Percentiles rank a stretch among this genome's conserved stretches.
These are phyloP conservation scores for Miniopterus natalensis DNA, from an alignment of 2,113 vertebrate genomes.

Conservation along the genomic window DNA sequence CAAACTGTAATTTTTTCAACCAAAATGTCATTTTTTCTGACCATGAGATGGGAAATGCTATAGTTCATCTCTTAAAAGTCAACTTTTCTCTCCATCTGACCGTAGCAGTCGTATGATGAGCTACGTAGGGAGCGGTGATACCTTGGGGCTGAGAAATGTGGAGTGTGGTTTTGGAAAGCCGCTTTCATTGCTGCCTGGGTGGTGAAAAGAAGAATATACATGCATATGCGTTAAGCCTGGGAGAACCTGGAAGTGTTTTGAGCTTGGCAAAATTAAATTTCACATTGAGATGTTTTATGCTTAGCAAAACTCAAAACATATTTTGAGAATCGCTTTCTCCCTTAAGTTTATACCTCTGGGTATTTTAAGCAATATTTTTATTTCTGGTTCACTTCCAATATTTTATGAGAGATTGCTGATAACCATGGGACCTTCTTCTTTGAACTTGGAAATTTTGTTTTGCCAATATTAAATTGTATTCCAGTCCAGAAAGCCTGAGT, in stretches of 20 bases:
- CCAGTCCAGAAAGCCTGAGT: slow-evolving; percentile 1
- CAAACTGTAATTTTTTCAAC: neutral
- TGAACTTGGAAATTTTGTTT: slow-evolving; percentile 58
- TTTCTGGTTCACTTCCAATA: slow-evolving; percentile 67
- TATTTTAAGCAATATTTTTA: slow-evolving; percentile 59
- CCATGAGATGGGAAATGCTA: neutral
- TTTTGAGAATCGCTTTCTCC: slow-evolving; percentile 59
- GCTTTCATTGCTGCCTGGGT: neutral
- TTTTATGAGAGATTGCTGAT: slow-evolving; percentile 65
- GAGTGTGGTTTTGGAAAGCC: slow-evolving; percentile 30
- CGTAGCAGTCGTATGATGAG: neutral
- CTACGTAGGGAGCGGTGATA: neutral
- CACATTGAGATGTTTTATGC: slow-evolving; percentile 55
- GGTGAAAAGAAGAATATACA: slow-evolving; percentile 37
- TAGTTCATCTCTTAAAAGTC: neutral
- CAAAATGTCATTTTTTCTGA: neutral
- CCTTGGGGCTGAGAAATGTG: neutral
- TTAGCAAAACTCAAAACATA: slow-evolving; percentile 73
- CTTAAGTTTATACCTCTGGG: slow-evolving; percentile 59
- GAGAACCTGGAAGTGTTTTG: slow-evolving; percentile 58
- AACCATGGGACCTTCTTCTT: slow-evolving; percentile 38
- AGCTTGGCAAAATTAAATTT: slow-evolving; percentile 70
- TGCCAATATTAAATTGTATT: slow-evolving; percentile 31
- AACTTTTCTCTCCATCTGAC: neutral
- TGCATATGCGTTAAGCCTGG: neutral